Conservation (phyloP, 2,113 vertebrate species). For the Myodes glareolus region DNA sequence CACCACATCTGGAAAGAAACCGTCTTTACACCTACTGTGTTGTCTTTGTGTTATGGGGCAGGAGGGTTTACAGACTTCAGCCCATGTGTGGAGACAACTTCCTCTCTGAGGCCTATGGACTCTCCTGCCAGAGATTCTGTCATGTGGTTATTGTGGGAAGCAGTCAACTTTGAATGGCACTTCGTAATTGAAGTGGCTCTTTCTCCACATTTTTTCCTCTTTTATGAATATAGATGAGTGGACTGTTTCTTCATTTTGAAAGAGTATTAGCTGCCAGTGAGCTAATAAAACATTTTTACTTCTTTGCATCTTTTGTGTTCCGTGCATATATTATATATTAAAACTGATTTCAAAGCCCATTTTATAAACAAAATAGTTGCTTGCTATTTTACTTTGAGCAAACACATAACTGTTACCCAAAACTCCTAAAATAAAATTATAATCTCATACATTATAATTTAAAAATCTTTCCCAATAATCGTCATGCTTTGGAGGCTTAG, state of each 20-base stretch:
- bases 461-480: constrained; percentile 5
- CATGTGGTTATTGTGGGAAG: not conserved
- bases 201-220: not conserved
- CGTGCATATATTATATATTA: not conserved
- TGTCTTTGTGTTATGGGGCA: not conserved
- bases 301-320: constrained; percentile 1
- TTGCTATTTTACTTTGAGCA: constrained; percentile 14
- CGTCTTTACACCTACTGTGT: not conserved
- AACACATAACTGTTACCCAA: not conserved
- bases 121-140: not conserved
- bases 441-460: not conserved
- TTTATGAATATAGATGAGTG: not conserved
- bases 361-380: constrained; percentile 26
- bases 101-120: not conserved
- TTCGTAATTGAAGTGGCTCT: not conserved
- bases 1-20: not conserved
- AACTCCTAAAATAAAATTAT: constrained; percentile 3
- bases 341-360: not conserved
- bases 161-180: not conserved
- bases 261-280: not conserved
- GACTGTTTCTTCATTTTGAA: constrained; percentile 32
- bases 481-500: not conserved
- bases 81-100: not conserved
- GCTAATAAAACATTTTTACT: constrained; percentile 12
- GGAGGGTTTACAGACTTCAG: not conserved